These are phyloP conservation scores for Gonioctena quinquepunctata DNA, from an alignment of 1,140 invertebrate species.

Conservation along the genomic window DNA sequence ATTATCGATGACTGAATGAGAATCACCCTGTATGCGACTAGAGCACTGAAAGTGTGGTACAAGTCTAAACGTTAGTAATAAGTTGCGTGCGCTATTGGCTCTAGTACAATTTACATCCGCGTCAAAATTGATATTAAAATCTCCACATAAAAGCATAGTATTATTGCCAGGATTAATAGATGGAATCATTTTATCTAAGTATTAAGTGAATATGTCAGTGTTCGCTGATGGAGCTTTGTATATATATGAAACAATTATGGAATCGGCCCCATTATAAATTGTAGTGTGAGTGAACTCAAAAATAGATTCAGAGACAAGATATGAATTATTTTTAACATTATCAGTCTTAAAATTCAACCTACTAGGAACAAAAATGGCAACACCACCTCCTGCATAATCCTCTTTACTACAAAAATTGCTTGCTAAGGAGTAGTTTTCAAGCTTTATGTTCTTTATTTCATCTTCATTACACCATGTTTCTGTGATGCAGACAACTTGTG, in stretches of 20 bases:
- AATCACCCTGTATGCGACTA: neutral
- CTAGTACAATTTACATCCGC: too few relatives aligned
- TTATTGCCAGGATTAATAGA: neutral
- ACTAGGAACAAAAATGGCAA: neutral
- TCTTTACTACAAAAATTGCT: neutral
- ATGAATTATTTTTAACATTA: neutral
- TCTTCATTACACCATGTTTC: neutral
- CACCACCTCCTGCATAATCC: neutral
- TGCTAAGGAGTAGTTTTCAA: neutral
- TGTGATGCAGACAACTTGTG: neutral
- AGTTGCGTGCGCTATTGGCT: neutral
- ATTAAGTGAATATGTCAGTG: neutral
- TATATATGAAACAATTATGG: neutral
- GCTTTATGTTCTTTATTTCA: neutral
- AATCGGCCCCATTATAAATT: neutral
- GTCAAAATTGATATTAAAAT: neutral
- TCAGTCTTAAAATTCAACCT: neutral
- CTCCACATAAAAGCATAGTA: neutral
- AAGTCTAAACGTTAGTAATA: neutral
- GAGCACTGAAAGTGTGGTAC: neutral
- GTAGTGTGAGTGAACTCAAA: too few relatives aligned
- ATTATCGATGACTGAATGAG: too few relatives aligned
- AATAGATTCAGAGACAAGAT: neutral
- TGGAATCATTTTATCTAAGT: neutral
- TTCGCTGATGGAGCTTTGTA: neutral